These are phyloP conservation scores for Masnerella sp. DNA, from an alignment of 2,888 invertebrate genomes.

Conservation along the genomic window DNA sequence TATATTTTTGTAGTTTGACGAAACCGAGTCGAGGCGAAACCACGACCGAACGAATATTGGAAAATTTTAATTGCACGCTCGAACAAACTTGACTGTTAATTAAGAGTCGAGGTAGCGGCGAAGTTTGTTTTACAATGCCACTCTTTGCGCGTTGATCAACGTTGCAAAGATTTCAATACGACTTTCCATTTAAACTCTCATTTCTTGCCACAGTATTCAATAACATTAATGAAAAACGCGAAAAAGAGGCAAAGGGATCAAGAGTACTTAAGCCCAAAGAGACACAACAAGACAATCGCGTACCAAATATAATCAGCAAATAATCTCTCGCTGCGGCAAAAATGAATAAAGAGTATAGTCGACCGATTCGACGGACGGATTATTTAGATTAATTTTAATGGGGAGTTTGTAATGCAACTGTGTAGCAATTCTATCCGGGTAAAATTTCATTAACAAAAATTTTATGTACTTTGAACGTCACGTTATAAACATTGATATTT, in stretches of 20 bases:
- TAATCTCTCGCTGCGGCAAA: conserved; percentile 1
- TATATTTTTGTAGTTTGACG: conserved; percentile 17
- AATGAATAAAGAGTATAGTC: neutral
- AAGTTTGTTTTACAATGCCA: conserved; percentile 23
- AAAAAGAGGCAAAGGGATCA: neutral
- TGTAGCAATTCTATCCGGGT: no score
- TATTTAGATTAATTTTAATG: conserved; percentile 4
- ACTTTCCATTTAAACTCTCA: conserved; percentile 27
- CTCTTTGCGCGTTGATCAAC: conserved; percentile 22
- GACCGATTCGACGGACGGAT: neutral
- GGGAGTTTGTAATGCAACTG: no score
- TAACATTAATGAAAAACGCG: conserved; percentile 11
- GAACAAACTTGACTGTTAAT: conserved; percentile 36
- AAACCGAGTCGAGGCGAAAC: neutral
- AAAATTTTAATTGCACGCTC: conserved; percentile 41
- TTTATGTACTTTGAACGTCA: no score
- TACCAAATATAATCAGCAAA: conserved; percentile 36
- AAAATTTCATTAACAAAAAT: no score
- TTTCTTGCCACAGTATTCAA: conserved; percentile 10
- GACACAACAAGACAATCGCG: conserved; percentile 2
- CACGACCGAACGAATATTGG: conserved; percentile 12
- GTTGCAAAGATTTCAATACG: conserved; percentile 3
- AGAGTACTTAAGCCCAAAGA: neutral
- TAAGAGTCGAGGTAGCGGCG: conserved; percentile 13
- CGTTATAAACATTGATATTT: no score